Evolutionary conservation across 2,888 invertebrate genomes (phyloP), one percentile per base, ranked within the genome.

Genomic region (Bembecia ichneumoniformis): DNA sequence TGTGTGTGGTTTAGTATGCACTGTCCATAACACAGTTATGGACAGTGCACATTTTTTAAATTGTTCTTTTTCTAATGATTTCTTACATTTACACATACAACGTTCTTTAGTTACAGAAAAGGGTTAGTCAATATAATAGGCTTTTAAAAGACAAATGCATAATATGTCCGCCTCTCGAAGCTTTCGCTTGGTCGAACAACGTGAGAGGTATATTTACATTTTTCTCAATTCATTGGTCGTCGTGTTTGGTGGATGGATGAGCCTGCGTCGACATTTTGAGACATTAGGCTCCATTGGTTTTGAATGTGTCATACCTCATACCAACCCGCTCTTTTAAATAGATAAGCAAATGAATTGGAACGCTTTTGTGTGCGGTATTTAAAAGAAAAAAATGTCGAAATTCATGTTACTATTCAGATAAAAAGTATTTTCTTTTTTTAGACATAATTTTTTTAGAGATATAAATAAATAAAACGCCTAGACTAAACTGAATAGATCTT

Each of bases 321-420:
- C 69, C 59, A 74, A 73, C 76, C 73, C 71, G 71, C 75, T 75
- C 74, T 77, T 81, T 80, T 78, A 81, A 80, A 82, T 69, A 82
- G 84, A 84, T 84, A 84, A 82, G 77, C 77, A 82, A 83, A 84
- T 84, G 84, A 86, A 82, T 84, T 83, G 86, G 84, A 84, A 84
- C 72, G 61, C 71, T 66, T 78, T 83, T 80, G 71, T 70, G 72
- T 74, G 63, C 63, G 64, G 51, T 72, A 68, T 68, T 62, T 57
- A 60, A 57, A 60, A 54, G 57, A 60, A 48, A 54, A 63, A 64
- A 66, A 71, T 68, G 65, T 70, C 2, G 9, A 28, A 28, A 28
- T 7, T 28, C 20, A 28, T 7, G 1, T 28, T 7, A 3, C 20
- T 28, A 2, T 28, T 28, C 28, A 9, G 9, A 9, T 28, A 28